Conservation (phyloP, 2,888 invertebrate species). For the Coenonympha glycerion region DNA sequence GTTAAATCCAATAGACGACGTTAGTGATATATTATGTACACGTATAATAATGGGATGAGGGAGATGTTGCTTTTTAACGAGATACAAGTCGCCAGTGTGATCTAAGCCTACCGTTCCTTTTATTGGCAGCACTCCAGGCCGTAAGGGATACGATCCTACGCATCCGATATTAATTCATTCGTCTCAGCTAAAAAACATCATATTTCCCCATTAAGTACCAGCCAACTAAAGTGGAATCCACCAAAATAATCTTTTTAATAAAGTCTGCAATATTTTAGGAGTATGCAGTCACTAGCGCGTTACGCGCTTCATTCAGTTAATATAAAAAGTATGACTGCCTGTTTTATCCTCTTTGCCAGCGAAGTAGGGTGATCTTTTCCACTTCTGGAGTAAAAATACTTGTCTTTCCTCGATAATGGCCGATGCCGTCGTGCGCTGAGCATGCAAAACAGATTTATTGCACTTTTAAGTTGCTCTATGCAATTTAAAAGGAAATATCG, state of each 20-base stretch:
- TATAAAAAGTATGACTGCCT: no score
- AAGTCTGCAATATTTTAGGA: no score
- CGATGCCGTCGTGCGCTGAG: slow-evolving; percentile 36
- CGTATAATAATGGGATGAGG: background rate
- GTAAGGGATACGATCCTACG: slow-evolving; percentile 45
- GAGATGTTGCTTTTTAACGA: background rate
- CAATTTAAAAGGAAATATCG: slow-evolving; percentile 4
- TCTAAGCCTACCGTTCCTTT: slow-evolving; percentile 33
- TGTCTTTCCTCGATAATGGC: slow-evolving; percentile 58
- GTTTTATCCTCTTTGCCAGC: no score
- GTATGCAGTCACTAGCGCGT: no score
- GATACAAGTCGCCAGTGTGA: background rate
- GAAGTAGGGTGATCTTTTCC: no score
- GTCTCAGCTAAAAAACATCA: slow-evolving; percentile 66
- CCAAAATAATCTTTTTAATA: no score
- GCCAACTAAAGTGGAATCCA: no score
- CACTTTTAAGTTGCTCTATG: slow-evolving; percentile 7
- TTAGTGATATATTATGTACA: background rate
- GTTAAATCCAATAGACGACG: no score
- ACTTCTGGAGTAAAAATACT: no score
- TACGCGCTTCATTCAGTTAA: no score
- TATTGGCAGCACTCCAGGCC: slow-evolving; percentile 65
- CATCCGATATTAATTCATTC: slow-evolving; percentile 56
- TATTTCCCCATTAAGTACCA: no score
- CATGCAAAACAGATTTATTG: slow-evolving; percentile 33